These are phyloP conservation scores for Silurus lanzhouensis DNA, from an alignment of 2,797 vertebrate species.

Conservation along the genomic window DNA sequence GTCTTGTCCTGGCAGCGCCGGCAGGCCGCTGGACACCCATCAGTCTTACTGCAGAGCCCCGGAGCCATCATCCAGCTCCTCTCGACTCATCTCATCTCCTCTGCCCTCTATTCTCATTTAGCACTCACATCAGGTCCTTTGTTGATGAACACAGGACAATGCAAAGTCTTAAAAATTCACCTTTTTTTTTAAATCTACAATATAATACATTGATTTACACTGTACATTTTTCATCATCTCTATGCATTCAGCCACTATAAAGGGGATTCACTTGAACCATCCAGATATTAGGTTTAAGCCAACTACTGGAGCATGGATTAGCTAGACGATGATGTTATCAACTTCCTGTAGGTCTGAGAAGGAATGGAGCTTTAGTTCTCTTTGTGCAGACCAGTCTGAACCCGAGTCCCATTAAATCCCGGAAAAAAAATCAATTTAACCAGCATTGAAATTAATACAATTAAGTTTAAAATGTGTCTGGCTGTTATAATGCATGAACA, in stretches of 20 bases:
- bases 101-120: conserved; percentile 17
- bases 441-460: background rate
- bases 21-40: conserved; percentile 53
- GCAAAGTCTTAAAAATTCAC: background rate
- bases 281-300: background rate
- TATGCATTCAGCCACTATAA: background rate
- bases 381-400: background rate
- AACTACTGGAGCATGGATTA: background rate
- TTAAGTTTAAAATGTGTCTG: background rate
- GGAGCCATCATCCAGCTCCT: conserved; percentile 13
- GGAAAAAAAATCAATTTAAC: background rate
- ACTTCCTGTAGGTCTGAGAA: background rate
- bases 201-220: background rate
- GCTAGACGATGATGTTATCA: background rate
- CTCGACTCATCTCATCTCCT: conserved; percentile 25
- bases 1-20: conserved; percentile 56
- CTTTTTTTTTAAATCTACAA: background rate
- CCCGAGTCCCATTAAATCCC: background rate
- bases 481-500: background rate
- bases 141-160: background rate
- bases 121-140: background rate
- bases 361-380: background rate
- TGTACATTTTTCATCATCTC: background rate
- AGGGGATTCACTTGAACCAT: too few relatives aligned
- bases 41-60: conserved; percentile 45